Evolutionary conservation across 2,888 invertebrate species (phyloP), one percentile per base, ranked within the genome.

Genomic region (Acleris emargana): DNA sequence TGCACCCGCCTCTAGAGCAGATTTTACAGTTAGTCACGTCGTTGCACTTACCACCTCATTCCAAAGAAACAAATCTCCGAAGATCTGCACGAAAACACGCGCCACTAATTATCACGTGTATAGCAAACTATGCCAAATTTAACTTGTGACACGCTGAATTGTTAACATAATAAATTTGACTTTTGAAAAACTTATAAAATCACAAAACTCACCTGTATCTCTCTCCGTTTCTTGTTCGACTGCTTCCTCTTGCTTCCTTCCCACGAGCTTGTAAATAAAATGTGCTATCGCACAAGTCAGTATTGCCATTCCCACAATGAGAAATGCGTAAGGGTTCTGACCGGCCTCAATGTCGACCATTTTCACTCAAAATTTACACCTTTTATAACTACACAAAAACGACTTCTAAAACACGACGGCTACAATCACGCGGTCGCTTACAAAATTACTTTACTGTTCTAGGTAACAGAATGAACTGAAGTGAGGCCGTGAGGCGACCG

Each of bases 261-360:
- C 82, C 72, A 87, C 86, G 73, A 83, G 77, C 78, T 89, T 91
- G 78, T 87, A 88, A 67, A 89, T 73, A 74, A 86, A 83, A 75
- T 90, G 87, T 79, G 90, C 58, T 71, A 89, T 71, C 76, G 87
- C 80, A 85, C 89, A 86, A 69, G 80, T 67, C 57, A 88, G 69
- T 73, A 88, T 66, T 55, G 90, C 84, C 71, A 85, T 71, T 69
- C 81, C 84, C 61, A 81, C 80, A 70, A 86, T 68, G 28, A 88
- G 72, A 74, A 85, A 79, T 71, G 80, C 73, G 73, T 87, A 85
- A 68, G 76, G 71, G 74, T 77, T 83, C 71, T 78, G 75, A 83
- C 86, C 86, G 87, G 87, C 86, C 81, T 82, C 77, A 75, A 79
- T 78, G 68, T 88, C 87, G 76, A 83, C 86, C 88, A 90, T 90